Evolutionary conservation across 2,113 vertebrate species (phyloP).

Genomic region (Lamprotornis superbus): DNA sequence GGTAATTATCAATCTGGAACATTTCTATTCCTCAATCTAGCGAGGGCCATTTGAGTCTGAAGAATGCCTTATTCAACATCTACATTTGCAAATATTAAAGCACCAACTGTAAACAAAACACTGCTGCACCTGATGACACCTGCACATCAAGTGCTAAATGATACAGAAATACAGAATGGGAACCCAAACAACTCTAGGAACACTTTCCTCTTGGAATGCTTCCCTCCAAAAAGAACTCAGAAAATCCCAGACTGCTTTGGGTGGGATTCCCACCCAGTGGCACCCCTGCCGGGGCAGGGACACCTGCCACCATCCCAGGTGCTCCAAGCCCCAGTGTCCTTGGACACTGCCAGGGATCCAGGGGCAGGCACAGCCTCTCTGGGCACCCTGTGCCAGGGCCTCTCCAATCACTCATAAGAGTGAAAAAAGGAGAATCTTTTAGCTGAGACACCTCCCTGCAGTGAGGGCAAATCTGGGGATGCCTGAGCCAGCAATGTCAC

Average conservation of each 20-base stretch:
- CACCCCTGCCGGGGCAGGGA: not conserved
- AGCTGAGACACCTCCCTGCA: not conserved
- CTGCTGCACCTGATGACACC: not conserved
- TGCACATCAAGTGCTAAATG: constrained; percentile 29
- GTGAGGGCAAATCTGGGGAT: not conserved
- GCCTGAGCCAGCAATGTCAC: not conserved
- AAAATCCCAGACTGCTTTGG: not conserved
- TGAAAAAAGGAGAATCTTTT: not conserved
- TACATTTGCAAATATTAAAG: constrained; percentile 55
- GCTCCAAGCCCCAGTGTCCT: too few species aligned
- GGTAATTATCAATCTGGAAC: constrained; percentile 55
- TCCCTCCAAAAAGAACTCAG: not conserved
- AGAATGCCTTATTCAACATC: not conserved
- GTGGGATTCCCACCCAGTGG: rapidly evolving
- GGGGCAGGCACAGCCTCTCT: too few species aligned
- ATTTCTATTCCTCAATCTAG: constrained; percentile 28
- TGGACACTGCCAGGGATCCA: too few species aligned
- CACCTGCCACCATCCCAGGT: not conserved
- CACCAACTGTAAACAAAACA: constrained; percentile 38
- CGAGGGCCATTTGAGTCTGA: constrained; percentile 34
- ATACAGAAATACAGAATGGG: not conserved
- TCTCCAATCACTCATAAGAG: not conserved
- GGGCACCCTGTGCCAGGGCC: too few species aligned
- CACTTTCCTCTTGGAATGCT: not conserved
- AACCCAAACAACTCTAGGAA: not conserved